Evolutionary conservation across 2,888 invertebrate genomes (phyloP).

Genomic region (Epistrophella euchroma): DNA sequence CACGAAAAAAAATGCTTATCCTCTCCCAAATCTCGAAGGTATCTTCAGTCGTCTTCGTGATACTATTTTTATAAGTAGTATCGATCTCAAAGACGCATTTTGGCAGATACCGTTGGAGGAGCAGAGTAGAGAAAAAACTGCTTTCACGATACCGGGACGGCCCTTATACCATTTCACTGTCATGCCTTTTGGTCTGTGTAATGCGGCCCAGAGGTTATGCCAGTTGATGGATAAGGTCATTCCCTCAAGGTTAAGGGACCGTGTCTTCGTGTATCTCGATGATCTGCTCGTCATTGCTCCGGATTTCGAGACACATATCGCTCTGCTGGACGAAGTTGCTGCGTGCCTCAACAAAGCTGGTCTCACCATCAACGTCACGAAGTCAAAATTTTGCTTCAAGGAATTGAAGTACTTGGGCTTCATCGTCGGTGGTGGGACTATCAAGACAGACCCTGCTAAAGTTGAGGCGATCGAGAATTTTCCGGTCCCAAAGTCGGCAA

Average conservation of each 20-base stretch:
- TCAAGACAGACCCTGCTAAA: neutral
- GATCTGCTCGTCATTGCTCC: neutral
- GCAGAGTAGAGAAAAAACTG: slow-evolving; percentile 4
- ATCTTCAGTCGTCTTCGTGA: neutral
- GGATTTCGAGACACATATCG: slow-evolving; percentile 22
- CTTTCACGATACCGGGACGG: slow-evolving; percentile 67
- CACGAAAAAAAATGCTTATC: neutral
- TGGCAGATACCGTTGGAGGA: neutral
- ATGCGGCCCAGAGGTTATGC: slow-evolving; percentile 40
- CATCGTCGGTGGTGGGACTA: neutral
- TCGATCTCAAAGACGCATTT: neutral
- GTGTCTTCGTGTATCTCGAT: neutral
- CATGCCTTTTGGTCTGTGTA: neutral
- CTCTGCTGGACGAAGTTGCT: slow-evolving; percentile 43
- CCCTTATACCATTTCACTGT: no score
- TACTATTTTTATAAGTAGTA: neutral
- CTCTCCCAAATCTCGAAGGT: neutral
- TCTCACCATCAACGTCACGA: slow-evolving; percentile 47
- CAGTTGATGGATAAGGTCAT: slow-evolving; percentile 71
- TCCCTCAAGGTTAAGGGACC: slow-evolving; percentile 33
- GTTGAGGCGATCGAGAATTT: neutral
- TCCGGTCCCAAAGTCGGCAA: neutral
- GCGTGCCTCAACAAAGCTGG: slow-evolving; percentile 46
- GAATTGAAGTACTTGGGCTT: slow-evolving; percentile 67
- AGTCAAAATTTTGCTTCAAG: slow-evolving; percentile 51